Percentiles rank a stretch among this genome's conserved stretches.
phyloP scores from a whole-genome alignment of 2,797 vertebrate species.

The Ficedula albicollis region DNA sequence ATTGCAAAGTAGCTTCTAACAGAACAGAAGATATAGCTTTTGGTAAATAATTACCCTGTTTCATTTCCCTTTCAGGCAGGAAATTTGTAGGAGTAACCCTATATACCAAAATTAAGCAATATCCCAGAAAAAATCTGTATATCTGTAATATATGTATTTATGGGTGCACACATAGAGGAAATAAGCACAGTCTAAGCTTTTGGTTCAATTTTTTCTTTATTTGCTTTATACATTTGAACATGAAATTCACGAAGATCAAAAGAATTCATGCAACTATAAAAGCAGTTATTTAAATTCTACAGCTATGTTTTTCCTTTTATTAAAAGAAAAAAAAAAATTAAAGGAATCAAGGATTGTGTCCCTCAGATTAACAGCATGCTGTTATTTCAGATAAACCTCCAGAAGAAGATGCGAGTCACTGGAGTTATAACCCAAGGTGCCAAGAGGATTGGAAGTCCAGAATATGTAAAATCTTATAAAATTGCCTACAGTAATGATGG shows the following conservation, averaged over 20 bases:
- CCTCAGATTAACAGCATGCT: not conserved
- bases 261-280: not conserved
- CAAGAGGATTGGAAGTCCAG: constrained; percentile 96
- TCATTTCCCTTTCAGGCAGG: not conserved
- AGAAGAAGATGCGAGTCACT: constrained; percentile 96
- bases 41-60: not conserved
- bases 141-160: not conserved
- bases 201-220: fast-evolving
- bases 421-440: constrained; percentile 98
- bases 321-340: not conserved
- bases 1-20: not conserved
- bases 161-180: not conserved
- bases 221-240: not conserved
- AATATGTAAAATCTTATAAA: constrained; percentile 99
- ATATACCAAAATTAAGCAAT: not conserved
- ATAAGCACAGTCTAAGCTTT: not conserved
- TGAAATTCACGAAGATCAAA: not conserved
- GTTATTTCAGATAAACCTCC: constrained; percentile 91
- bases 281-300: not conserved
- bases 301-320: not conserved
- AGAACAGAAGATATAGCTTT: not conserved
- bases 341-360: not conserved
- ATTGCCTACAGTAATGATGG: constrained; percentile 95
- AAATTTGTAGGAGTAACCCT: not conserved
- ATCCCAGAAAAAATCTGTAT: not conserved